phyloP scores from a whole-genome alignment of 92 coral and sea anemone genomes.

The Siderastrea radians region DNA sequence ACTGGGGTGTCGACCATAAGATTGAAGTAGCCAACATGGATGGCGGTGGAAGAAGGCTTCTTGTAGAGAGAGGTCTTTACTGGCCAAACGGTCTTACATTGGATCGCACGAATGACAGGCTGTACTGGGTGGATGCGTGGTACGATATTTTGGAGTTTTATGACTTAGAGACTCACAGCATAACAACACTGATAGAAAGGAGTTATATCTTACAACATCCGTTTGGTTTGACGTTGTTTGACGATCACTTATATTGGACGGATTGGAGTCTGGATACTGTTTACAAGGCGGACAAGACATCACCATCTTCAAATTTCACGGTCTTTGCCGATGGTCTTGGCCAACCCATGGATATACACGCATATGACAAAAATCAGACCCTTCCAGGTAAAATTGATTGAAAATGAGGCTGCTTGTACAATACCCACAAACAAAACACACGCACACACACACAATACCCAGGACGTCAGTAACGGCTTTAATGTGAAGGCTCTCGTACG shows the following conservation, averaged over 20 bases:
- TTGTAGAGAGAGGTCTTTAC: background rate
- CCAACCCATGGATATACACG: conserved; percentile 42
- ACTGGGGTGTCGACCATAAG: conserved; percentile 17
- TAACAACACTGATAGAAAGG: background rate
- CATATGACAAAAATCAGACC: background rate
- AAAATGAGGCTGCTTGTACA: no score
- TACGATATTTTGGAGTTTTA: conserved; percentile 24
- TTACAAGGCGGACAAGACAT: background rate
- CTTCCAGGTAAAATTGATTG: background rate
- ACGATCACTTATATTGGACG: conserved; percentile 44
- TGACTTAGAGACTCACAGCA: background rate
- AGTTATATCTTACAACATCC: background rate
- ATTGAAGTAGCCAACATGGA: conserved; percentile 55
- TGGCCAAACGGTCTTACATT: background rate
- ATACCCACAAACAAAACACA: no score
- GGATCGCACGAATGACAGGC: conserved; percentile 10
- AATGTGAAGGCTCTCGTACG: no score
- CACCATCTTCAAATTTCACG: background rate
- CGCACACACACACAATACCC: no score
- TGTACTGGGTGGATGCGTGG: conserved; percentile 53
- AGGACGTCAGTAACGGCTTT: no score
- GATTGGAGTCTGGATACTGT: background rate
- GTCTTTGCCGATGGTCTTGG: background rate
- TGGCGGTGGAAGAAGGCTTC: conserved; percentile 36
- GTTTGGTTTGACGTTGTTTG: conserved; percentile 49